Percentiles rank a stretch among this genome's conserved stretches.
Evolutionary conservation across 2,888 invertebrate species (phyloP).

Genomic region (Melipona beecheii): DNA sequence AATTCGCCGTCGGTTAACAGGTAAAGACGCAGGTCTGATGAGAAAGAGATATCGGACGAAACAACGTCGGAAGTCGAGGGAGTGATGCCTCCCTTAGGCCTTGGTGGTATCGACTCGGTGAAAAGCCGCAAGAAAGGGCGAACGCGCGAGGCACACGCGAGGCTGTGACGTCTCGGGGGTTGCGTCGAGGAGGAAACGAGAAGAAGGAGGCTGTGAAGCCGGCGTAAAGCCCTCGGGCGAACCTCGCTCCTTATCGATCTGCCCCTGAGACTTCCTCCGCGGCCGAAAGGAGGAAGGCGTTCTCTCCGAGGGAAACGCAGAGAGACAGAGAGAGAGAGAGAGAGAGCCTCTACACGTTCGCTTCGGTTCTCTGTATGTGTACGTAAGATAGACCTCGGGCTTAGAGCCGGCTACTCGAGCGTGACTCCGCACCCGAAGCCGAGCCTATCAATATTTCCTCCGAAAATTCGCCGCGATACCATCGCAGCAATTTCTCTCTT

Average conservation of each 20-base stretch:
- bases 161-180: conserved; percentile 71
- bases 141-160: conserved; percentile 67
- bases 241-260: conserved; percentile 83
- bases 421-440: conserved; percentile 83
- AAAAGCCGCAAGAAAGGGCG: conserved; percentile 61
- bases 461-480: conserved; percentile 76
- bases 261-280: conserved; percentile 80
- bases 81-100: conserved; percentile 60
- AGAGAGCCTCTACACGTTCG: conserved; percentile 30
- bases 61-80: conserved; percentile 64
- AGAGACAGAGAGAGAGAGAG: conserved; percentile 34
- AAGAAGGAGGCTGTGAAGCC: conserved; percentile 77
- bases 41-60: conserved; percentile 40
- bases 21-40: background rate
- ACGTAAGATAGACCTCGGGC: conserved; percentile 77
- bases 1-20: background rate
- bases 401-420: conserved; percentile 82
- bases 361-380: conserved; percentile 19
- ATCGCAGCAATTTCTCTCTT: conserved; percentile 60
- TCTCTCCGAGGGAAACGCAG: conserved; percentile 37
- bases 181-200: conserved; percentile 72
- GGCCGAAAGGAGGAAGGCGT: conserved; percentile 66
- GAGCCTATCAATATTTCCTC: conserved; percentile 84
- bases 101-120: conserved; percentile 57
- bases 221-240: conserved; percentile 80